These are phyloP conservation scores for Neosilurus mollespiculum DNA, from an alignment of 2,797 vertebrate species.

Conservation along the genomic window DNA sequence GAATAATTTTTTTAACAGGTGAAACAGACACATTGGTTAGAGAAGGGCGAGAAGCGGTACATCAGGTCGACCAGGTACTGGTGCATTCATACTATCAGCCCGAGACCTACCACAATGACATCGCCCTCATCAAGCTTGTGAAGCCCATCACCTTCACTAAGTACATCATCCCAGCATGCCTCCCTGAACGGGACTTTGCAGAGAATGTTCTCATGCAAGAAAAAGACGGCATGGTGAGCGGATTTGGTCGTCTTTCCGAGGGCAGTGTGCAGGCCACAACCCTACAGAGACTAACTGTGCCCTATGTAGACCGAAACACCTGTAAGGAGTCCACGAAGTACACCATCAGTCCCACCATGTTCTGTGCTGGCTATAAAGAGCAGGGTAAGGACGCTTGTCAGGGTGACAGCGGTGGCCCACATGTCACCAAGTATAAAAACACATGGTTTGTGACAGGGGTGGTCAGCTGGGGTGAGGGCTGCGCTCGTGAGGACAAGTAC, in stretches of 20 bases:
- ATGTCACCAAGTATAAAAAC: slow-evolving; percentile 79
- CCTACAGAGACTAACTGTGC: slow-evolving; percentile 81
- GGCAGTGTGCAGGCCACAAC: slow-evolving; percentile 67
- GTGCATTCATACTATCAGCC: slow-evolving; percentile 74
- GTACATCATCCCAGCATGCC: slow-evolving; percentile 82
- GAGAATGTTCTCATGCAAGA: slow-evolving; percentile 86
- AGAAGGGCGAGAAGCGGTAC: slow-evolving; percentile 67
- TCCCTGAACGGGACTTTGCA: slow-evolving; percentile 82
- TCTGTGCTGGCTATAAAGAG: slow-evolving; percentile 86
- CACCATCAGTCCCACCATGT: slow-evolving; percentile 82
- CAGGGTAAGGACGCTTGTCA: slow-evolving; percentile 84
- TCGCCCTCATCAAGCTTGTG: slow-evolving; percentile 83
- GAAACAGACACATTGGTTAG: slow-evolving; percentile 73
- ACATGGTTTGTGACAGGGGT: slow-evolving; percentile 89
- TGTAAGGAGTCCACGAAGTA: slow-evolving; percentile 84
- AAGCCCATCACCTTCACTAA: slow-evolving; percentile 76
- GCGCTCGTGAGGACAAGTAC: slow-evolving; percentile 85
- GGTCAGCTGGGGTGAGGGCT: slow-evolving; percentile 96
- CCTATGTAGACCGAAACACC: slow-evolving; percentile 77
- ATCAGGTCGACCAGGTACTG: slow-evolving; percentile 71
- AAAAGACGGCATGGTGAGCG: slow-evolving; percentile 77
- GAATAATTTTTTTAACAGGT: slow-evolving; percentile 65
- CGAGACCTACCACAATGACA: slow-evolving; percentile 85
- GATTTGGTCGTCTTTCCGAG: slow-evolving; percentile 84
- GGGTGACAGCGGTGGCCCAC: slow-evolving; percentile 93